Conservation (phyloP, 2,797 vertebrate genomes). For the Siniperca scherzeri region DNA sequence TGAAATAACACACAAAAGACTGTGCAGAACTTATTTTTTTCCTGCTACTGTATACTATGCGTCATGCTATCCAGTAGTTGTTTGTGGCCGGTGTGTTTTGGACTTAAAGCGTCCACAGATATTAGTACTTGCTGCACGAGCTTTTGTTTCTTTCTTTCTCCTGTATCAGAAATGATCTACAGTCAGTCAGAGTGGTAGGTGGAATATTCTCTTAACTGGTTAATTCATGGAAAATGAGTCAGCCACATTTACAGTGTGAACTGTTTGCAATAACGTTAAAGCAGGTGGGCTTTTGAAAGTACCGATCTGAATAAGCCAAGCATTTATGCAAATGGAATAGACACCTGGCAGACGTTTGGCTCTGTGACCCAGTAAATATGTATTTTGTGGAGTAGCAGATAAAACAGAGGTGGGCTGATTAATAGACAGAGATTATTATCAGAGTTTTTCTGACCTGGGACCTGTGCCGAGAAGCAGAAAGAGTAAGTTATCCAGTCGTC, state of each 20-base stretch:
- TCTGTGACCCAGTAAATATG: constrained; percentile 30
- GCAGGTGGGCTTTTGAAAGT: constrained; percentile 40
- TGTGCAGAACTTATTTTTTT: neutral
- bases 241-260: neutral
- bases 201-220: constrained; percentile 2
- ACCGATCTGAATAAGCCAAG: constrained; percentile 15
- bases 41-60: no score
- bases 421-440: neutral
- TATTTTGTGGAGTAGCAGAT: neutral
- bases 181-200: constrained; percentile 4
- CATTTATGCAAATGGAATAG: constrained; percentile 31
- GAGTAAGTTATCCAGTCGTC: no score
- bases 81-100: neutral
- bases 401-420: neutral
- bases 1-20: neutral
- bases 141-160: neutral
- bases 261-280: constrained; percentile 17
- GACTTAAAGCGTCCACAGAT: neutral
- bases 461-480: neutral
- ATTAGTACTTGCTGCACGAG: neutral
- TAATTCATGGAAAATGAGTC: constrained; percentile 12
- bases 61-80: neutral
- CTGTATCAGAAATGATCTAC: neutral
- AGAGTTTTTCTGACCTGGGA: neutral
- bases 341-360: constrained; percentile 44